Conservation (phyloP, 1,140 invertebrate genomes). For the Drosophila rhopaloa region DNA sequence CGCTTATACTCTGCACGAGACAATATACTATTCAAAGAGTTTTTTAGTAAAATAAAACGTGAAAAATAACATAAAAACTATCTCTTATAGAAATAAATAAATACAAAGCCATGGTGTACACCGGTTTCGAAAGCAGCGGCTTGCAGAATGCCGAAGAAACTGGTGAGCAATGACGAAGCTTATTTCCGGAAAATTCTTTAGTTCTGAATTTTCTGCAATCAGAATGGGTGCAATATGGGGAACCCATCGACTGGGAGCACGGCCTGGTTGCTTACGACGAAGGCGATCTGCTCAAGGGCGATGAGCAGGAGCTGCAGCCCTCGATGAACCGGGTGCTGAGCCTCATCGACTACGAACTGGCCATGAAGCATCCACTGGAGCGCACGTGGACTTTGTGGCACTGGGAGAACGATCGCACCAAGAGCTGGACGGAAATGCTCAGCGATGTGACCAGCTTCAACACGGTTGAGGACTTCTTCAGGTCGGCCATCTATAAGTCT, state of each 20-base stretch:
- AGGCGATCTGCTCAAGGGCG: not conserved
- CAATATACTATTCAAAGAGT: slow-evolving; percentile 25
- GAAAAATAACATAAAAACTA: slow-evolving; percentile 17
- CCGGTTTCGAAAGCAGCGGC: slow-evolving; percentile 17
- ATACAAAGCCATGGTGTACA: slow-evolving; percentile 34
- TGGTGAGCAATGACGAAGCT: not conserved
- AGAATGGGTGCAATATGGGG: slow-evolving; percentile 30
- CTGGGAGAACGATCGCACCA: slow-evolving; percentile 95
- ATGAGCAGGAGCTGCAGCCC: slow-evolving; percentile 31
- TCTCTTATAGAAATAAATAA: not conserved
- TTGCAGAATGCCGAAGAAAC: slow-evolving; percentile 17
- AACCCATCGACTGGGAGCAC: slow-evolving; percentile 1
- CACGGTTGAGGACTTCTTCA: slow-evolving; percentile 99
- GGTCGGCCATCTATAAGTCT: slow-evolving; percentile 80
- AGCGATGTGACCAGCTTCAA: slow-evolving; percentile 96
- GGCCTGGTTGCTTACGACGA: not conserved
- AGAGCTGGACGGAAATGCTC: slow-evolving; percentile 97
- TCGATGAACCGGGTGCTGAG: slow-evolving; percentile 53
- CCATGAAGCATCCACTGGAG: slow-evolving; percentile 97
- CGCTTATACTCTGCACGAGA: slow-evolving; percentile 34
- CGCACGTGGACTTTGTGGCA: slow-evolving; percentile 99
- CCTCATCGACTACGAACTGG: slow-evolving; percentile 81
- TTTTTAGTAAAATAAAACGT: slow-evolving; percentile 24
- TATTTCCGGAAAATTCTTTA: not conserved
- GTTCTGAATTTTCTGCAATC: not conserved